Evolutionary conservation across 2,888 invertebrate genomes (phyloP).

Genomic region (Trissoscelio sp.): DNA sequence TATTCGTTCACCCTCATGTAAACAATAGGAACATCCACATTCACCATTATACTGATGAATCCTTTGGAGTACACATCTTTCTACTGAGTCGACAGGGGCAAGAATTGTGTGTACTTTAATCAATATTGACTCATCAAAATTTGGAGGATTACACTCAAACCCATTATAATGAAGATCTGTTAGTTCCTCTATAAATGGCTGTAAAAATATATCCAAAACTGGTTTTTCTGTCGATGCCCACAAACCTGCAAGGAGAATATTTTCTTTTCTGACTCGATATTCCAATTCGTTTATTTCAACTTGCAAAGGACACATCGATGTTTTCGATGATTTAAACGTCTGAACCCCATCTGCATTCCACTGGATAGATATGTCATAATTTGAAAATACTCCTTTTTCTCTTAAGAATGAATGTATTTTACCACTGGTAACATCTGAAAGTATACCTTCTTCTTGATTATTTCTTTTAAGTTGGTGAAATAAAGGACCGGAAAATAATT

Average conservation of each 20-base stretch:
- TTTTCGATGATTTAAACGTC: slow-evolving; percentile 61
- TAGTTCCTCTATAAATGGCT: slow-evolving; percentile 47
- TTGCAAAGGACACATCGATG: slow-evolving; percentile 61
- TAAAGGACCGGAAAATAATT: slow-evolving; percentile 13
- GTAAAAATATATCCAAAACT: slow-evolving; percentile 25
- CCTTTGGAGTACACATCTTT: slow-evolving; percentile 37
- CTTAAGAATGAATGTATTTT: slow-evolving; percentile 28
- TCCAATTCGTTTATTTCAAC: slow-evolving; percentile 59
- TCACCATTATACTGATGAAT: slow-evolving; percentile 56
- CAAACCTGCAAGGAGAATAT: slow-evolving; percentile 52
- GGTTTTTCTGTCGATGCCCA: slow-evolving; percentile 49
- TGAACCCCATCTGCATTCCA: slow-evolving; percentile 66
- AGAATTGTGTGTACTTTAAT: slow-evolving; percentile 50
- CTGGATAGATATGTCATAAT: slow-evolving; percentile 48
- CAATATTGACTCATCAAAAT: slow-evolving; percentile 11
- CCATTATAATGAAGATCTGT: slow-evolving; percentile 43
- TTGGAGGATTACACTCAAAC: slow-evolving; percentile 10
- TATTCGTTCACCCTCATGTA: background rate
- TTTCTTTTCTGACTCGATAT: slow-evolving; percentile 36
- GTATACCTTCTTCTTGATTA: background rate
- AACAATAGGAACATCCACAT: slow-evolving; percentile 29
- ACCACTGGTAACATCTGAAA: slow-evolving; percentile 32
- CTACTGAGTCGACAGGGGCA: slow-evolving; percentile 50
- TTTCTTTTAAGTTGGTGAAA: slow-evolving; percentile 28
- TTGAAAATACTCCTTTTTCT: slow-evolving; percentile 21